Evolutionary conservation across 2,113 vertebrate genomes (phyloP), one percentile per base, ranked within the genome.

Genomic region (Oncorhynchus tshawytscha): DNA sequence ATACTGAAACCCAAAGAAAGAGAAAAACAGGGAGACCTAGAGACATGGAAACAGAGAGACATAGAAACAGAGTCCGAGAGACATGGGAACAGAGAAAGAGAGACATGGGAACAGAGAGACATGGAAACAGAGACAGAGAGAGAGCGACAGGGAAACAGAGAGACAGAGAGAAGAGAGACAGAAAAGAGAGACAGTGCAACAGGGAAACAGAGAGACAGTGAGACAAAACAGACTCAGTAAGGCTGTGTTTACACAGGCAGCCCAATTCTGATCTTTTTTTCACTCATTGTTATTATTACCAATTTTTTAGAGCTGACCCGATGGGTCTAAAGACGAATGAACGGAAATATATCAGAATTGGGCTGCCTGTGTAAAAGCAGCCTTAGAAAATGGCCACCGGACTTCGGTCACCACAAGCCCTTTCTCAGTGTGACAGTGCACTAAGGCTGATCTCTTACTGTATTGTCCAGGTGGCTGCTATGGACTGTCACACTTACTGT

Each of bases 381-480:
- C 7, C 8, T 74, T 67, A 75, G 73, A 60, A 60, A 29, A 27
- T 29, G 64, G 11, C 64, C 64, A 29, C 64, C 9, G 25, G 64
- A 24, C 5, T 13, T n/a, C 22, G 25, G 64, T 16, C 25, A 29
- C 60, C 60, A 62, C 59, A n/a, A 15, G 18, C 74, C 1, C 15
- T 70, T 70, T 67, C 82, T 85, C 82, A 72, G 76, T 77, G 66
- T 59, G 66, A 39, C 34, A 68, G 83, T 85, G 78, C 31, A 72
- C 86, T 84, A 88, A 86, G 88, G 78, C 88, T 88, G 88, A 83
- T 4, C 68, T 65, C 70, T 0, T 54, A 73, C 74, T 70, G 69
- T 72, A 84, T 57, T 57, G 82, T 85, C 84, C 89, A 90, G 89
- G 85, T 91, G 85, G 88, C 84, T 86, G 82, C 75, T 2, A 85